phyloP scores from a whole-genome alignment of 2,888 invertebrate species.

The Chrysolina americana region DNA sequence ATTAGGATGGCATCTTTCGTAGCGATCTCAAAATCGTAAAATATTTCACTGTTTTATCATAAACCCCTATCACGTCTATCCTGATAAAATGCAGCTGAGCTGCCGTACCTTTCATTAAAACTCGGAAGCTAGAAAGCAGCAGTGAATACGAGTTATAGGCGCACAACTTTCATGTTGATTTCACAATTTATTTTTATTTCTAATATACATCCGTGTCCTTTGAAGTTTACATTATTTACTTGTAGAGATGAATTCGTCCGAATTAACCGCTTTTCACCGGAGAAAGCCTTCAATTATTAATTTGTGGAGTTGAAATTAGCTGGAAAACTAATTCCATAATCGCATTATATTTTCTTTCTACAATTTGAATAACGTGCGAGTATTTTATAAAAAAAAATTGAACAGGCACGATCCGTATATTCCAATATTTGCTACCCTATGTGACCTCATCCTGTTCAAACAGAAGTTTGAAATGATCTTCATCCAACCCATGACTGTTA shows the following conservation, averaged over 20 bases:
- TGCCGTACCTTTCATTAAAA: conserved; percentile 3
- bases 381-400: no score
- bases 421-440: no score
- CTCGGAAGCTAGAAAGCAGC: conserved; percentile 6
- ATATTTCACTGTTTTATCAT: not conserved
- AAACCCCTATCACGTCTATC: not conserved
- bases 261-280: no score
- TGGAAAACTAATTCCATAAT: not conserved
- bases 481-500: no score
- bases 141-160: not conserved
- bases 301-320: no score
- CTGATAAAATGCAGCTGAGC: conserved; percentile 1
- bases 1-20: not conserved
- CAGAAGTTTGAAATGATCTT: no score
- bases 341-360: not conserved
- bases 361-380: not conserved
- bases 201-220: not conserved
- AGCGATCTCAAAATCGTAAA: not conserved
- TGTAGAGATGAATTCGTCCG: not conserved
- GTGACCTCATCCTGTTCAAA: no score
- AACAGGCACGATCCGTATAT: no score
- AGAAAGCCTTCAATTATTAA: no score
- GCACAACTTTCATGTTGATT: not conserved
- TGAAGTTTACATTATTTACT: not conserved
- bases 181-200: not conserved